These are phyloP conservation scores for Drosophila nigrodunni DNA, from an alignment of 1,140 invertebrate genomes.

Conservation along the genomic window DNA sequence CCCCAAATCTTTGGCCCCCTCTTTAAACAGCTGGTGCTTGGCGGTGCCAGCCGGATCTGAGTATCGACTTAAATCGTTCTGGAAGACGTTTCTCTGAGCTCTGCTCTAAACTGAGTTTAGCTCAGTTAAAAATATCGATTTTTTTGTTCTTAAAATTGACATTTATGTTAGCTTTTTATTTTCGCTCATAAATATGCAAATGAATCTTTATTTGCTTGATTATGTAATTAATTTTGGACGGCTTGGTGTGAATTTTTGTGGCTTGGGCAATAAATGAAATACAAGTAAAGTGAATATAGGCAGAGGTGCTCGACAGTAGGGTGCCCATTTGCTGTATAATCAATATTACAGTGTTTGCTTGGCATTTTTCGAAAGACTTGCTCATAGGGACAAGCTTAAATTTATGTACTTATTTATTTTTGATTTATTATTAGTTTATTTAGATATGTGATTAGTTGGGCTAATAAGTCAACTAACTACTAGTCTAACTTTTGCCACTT, in stretches of 20 bases:
- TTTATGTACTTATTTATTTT: no score
- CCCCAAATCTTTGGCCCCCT: slow-evolving; percentile 11
- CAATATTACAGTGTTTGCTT: no score
- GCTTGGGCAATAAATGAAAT: not conserved
- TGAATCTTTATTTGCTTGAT: slow-evolving; percentile 52
- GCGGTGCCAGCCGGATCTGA: slow-evolving; percentile 76
- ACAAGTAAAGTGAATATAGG: no score
- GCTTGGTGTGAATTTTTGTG: slow-evolving; percentile 12
- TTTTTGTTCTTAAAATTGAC: slow-evolving; percentile 61
- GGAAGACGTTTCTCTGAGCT: not conserved
- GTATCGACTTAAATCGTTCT: not conserved
- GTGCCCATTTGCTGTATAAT: no score
- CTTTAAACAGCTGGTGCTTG: slow-evolving; percentile 52
- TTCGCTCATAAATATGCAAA: slow-evolving; percentile 80
- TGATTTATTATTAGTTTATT: no score
- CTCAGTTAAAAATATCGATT: not conserved
- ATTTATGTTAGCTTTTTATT: slow-evolving; percentile 66
- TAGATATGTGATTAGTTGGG: no score
- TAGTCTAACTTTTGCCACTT: slow-evolving; percentile 37
- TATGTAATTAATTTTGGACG: slow-evolving; percentile 68
- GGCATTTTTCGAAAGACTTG: no score
- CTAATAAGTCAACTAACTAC: not conserved
- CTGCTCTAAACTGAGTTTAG: not conserved
- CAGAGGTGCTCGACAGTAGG: no score
- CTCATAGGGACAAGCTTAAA: no score